phyloP scores from a whole-genome alignment of 2,797 vertebrate genomes.

The Acropternis orthonyx region DNA sequence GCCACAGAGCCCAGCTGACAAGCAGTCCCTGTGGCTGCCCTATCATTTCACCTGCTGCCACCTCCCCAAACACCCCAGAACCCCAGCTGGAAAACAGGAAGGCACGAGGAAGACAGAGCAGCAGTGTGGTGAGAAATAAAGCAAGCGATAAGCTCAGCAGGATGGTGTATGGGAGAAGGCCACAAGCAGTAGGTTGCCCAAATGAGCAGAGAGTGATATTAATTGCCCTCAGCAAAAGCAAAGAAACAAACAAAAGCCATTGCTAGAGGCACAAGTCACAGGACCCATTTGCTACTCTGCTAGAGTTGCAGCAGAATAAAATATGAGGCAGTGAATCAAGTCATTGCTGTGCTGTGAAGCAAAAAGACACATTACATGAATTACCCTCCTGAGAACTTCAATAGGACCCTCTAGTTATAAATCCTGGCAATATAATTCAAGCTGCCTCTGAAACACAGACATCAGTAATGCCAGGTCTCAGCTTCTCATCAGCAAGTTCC shows the following conservation, averaged over 20 bases:
- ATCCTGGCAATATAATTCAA: not conserved
- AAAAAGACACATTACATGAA: conserved; percentile 13
- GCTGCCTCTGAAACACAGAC: not conserved
- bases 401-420: conserved; percentile 14
- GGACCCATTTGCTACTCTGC: not conserved
- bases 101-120: not conserved
- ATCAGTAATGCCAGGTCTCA: not conserved
- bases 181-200: not conserved
- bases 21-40: not conserved
- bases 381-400: conserved; percentile 30
- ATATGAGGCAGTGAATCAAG: conserved; percentile 25
- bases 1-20: not conserved
- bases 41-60: not conserved
- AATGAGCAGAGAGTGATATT: not conserved
- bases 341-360: not conserved
- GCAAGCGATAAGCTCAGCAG: not conserved
- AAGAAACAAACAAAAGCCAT: conserved; percentile 25
- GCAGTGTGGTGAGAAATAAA: not conserved
- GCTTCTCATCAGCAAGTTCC: not conserved
- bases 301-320: not conserved
- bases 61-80: not conserved
- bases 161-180: not conserved
- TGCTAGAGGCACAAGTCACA: conserved; percentile 3
- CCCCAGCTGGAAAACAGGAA: not conserved
- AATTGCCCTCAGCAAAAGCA: not conserved